Percentiles rank a stretch among this genome's conserved stretches.
Conservation (phyloP, 1,140 invertebrate species). For the Halyomorpha halys region DNA sequence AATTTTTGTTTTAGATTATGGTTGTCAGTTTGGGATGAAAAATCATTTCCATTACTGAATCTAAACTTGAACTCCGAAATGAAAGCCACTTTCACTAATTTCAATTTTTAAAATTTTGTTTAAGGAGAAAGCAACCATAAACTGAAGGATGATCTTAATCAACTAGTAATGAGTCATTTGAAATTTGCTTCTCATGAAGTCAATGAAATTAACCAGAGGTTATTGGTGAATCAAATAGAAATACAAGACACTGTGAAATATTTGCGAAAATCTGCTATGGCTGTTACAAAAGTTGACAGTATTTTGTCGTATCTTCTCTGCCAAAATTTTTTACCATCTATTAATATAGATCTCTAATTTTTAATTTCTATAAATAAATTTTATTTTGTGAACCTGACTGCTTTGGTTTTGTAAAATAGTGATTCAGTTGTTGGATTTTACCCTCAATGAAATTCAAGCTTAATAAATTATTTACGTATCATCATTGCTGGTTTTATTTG, state of each 20-base stretch:
- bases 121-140: conserved; percentile 3
- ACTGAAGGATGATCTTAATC: conserved; percentile 5
- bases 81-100: too few species aligned
- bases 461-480: too few species aligned
- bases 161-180: not conserved
- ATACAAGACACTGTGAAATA: conserved; percentile 11
- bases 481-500: too few species aligned
- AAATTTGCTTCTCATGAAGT: conserved; percentile 2
- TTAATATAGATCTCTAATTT: not conserved
- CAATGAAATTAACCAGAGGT: conserved; percentile 9
- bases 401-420: too few species aligned
- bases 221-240: conserved; percentile 5
- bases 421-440: too few species aligned
- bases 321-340: conserved; percentile 1
- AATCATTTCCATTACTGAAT: too few species aligned
- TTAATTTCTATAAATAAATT: too few species aligned
- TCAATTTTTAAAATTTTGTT: not conserved
- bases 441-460: too few species aligned
- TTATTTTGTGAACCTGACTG: too few species aligned
- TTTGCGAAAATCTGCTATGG: not conserved
- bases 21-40: too few species aligned
- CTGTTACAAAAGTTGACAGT: not conserved
- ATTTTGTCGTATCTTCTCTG: not conserved
- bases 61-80: too few species aligned
- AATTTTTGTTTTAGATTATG: too few species aligned